Percentiles rank a stretch among this genome's conserved stretches.
phyloP scores from a whole-genome alignment of 2,113 vertebrate species.

The Tachysurus vachellii region DNA sequence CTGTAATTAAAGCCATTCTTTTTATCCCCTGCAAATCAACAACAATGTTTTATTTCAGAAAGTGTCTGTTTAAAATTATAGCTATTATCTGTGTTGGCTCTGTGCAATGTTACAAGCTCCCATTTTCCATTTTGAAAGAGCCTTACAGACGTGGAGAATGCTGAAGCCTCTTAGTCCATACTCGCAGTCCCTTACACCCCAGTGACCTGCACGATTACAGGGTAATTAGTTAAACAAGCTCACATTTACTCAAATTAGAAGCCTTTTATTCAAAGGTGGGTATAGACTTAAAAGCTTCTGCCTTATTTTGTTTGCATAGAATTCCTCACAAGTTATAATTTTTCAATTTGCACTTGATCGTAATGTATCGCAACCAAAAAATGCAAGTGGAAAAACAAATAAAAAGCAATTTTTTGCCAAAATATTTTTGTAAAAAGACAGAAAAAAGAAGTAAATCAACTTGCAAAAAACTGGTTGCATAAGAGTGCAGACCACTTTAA shows the following conservation, averaged over 20 bases:
- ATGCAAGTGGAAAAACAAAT: neutral
- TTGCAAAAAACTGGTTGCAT: neutral
- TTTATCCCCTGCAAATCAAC: conserved; percentile 29
- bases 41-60: conserved; percentile 50
- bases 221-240: conserved; percentile 32
- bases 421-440: neutral
- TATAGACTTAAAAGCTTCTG: neutral
- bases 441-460: neutral
- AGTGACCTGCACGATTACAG: conserved; percentile 30
- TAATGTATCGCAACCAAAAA: neutral
- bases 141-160: neutral
- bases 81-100: conserved; percentile 46
- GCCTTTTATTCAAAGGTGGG: conserved; percentile 11
- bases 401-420: too few species aligned
- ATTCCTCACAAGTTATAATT: neutral
- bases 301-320: neutral
- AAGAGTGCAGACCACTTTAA: neutral
- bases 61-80: conserved; percentile 55
- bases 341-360: neutral
- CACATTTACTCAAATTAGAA: conserved; percentile 28
- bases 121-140: conserved; percentile 24
- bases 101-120: conserved; percentile 39
- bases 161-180: neutral
- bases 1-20: conserved; percentile 52
- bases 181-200: conserved; percentile 9